Base-by-base conservation (phyloP, 2,113 vertebrate genomes). In the Actenoides lindsayi region DNA sequence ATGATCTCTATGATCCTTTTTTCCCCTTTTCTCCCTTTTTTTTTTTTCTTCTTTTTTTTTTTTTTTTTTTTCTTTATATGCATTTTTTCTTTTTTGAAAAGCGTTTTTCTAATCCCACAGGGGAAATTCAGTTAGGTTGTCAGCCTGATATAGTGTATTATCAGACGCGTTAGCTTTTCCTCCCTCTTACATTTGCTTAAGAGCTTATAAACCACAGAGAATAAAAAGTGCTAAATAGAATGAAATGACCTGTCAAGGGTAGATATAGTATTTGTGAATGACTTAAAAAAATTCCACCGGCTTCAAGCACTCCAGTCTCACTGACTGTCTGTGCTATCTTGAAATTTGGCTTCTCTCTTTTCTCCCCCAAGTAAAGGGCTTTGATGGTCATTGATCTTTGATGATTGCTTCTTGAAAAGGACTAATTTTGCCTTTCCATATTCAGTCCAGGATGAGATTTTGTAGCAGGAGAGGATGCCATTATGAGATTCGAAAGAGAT, bases 121-220 rank as follows among this genome's bases (percentile, higher is more conserved):
- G 90, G 93, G 92, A 97, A 96, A 96, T 96, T 96, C 83, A 68
- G 92, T 83, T 81, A 85, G 92, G 81, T 90, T 96, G 95, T 97
- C 96, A 96, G 88, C 80, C 95, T 96, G 93, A 95, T 97, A 90
- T 25, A 91, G 82, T 89, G 77, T 77, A 87, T 96, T 93, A 97
- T 96, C 96, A 95, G 95, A 88, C 35, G 9, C 3, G 5, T 96
- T 96, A 95, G 92, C 83, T 96, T 97, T 96, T 92, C 60, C 48
- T 97, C 57, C 64, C 81, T 94, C 92, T 96, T 96, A 83, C 82
- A 95, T 98, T 98, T 97, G 96, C 87, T 96, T 97, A 98, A 97
- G 94, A 97, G 95, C 91, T 97, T 97, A 90, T 94, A 96, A 97
- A 93, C 73, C 87, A 68, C 62, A 44, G 93, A 93, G 93, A 98